Percentiles rank a stretch among this genome's conserved stretches.
Conservation (phyloP, 2,113 vertebrate genomes). For the Fukomys damarensis region DNA sequence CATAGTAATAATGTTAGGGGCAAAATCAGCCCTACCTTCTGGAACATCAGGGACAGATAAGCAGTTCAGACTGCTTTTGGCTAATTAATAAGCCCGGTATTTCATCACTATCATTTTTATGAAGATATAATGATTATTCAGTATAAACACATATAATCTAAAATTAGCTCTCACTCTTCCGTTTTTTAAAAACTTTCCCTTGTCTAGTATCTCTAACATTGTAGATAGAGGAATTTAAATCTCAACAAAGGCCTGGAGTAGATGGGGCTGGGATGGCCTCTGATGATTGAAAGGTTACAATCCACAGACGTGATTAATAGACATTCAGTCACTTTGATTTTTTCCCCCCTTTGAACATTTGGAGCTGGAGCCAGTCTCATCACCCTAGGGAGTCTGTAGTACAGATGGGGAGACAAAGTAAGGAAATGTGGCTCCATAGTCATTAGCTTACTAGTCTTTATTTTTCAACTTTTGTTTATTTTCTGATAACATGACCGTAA, state of each 20-base stretch:
- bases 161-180: not conserved
- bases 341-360: slow-evolving; percentile 58
- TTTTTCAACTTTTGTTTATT: slow-evolving; percentile 67
- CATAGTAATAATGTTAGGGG: not conserved
- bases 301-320: not conserved
- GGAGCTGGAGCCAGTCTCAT: slow-evolving; percentile 57
- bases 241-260: not conserved
- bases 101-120: not conserved
- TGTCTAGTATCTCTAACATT: slow-evolving; percentile 22
- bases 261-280: not conserved
- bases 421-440: slow-evolving; percentile 41
- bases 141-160: not conserved
- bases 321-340: slow-evolving; percentile 53
- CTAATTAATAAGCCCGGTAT: not conserved
- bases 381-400: slow-evolving; percentile 40
- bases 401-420: not conserved
- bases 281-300: not conserved
- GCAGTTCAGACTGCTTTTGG: not conserved
- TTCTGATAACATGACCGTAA: slow-evolving; percentile 64
- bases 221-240: slow-evolving; percentile 19
- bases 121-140: slow-evolving; percentile 49
- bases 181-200: not conserved
- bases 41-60: not conserved
- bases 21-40: not conserved
- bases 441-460: slow-evolving; percentile 31